Conservation (phyloP, 2,797 vertebrate species). For the Spinus olivaceus region DNA sequence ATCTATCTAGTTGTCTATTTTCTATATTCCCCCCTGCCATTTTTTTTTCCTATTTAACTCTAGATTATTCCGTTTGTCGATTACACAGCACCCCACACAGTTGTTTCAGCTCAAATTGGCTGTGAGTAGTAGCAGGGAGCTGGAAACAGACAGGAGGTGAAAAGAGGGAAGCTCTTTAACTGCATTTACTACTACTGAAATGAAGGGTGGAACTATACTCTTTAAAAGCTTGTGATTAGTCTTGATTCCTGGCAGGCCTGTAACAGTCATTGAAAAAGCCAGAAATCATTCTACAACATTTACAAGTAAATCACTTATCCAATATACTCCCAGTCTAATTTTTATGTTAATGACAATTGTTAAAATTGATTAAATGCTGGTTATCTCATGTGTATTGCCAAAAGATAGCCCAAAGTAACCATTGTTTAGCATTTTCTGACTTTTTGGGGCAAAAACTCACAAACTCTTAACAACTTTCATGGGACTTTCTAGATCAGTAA, state of each 20-base stretch:
- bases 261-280: neutral
- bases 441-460: neutral
- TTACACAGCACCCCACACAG: neutral
- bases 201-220: neutral
- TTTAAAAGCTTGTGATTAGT: neutral
- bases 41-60: neutral
- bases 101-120: neutral
- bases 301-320: neutral
- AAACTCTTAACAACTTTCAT: neutral
- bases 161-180: neutral
- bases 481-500: neutral
- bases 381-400: neutral
- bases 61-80: neutral
- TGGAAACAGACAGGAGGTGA: neutral
- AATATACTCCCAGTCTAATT: neutral
- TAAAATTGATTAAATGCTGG: neutral
- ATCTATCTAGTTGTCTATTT: neutral
- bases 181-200: neutral
- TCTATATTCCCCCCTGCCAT: accelerated
- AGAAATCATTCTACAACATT: conserved; percentile 1
- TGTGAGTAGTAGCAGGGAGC: neutral
- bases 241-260: neutral
- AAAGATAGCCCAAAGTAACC: neutral
- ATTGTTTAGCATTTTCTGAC: neutral
- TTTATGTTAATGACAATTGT: neutral